Conservation (phyloP, 2,797 vertebrate species). For the Tragopan temminckii region DNA sequence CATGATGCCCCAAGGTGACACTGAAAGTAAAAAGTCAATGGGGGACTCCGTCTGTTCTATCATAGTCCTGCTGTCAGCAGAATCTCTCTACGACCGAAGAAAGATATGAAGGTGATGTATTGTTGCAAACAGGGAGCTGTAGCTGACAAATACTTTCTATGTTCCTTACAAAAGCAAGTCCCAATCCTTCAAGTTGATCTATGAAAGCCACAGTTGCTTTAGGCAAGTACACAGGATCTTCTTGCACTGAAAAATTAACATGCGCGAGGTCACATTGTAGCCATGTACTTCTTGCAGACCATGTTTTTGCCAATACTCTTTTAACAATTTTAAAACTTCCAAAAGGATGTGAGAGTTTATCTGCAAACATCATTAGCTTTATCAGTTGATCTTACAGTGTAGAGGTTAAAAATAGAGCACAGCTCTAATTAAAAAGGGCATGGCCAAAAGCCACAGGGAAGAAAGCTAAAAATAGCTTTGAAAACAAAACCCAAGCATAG, state of each 20-base stretch:
- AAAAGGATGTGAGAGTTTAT: background rate
- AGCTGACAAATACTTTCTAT: background rate
- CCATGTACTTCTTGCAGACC: fast-evolving
- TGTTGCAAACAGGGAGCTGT: background rate
- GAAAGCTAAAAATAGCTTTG: background rate
- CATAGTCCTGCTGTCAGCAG: slow-evolving; percentile 16
- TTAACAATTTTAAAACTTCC: background rate
- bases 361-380: background rate
- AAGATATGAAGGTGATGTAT: slow-evolving; percentile 13
- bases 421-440: background rate
- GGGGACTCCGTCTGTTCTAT: background rate
- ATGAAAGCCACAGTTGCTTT: background rate
- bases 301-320: background rate
- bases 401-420: background rate
- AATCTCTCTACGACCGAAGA: background rate
- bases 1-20: slow-evolving; percentile 43
- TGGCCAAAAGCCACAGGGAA: background rate
- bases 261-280: background rate
- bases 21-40: slow-evolving; percentile 19
- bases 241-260: slow-evolving; percentile 3
- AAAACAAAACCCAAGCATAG: background rate
- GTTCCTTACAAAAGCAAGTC: background rate
- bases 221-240: background rate
- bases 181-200: slow-evolving; percentile 47
- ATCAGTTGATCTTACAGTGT: background rate